Evolutionary conservation across 1,140 invertebrate species (phyloP).

Genomic region (Calycopis cecrops): DNA sequence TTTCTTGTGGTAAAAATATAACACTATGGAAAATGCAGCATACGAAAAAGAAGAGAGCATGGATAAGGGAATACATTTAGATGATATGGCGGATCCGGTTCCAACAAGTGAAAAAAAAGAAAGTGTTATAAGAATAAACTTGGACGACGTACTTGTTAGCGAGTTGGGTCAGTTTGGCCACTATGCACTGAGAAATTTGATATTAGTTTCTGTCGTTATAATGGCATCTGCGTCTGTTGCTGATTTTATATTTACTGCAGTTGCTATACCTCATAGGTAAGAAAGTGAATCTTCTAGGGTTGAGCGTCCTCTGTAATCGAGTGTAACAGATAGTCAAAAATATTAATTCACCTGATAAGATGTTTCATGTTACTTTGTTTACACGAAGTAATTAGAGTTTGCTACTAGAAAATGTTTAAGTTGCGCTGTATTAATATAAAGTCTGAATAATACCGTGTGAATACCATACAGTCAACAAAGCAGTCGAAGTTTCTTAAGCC

Average conservation of each 20-base stretch:
- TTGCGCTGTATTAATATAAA: no score
- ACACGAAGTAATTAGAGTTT: background rate
- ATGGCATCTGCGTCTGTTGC: constrained; percentile 74
- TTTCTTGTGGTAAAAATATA: background rate
- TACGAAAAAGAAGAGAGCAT: constrained; percentile 1
- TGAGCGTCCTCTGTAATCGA: no score
- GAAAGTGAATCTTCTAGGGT: no score
- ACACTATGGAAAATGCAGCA: background rate
- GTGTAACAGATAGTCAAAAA: no score
- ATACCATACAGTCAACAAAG: no score
- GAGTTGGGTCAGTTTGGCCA: constrained; percentile 76
- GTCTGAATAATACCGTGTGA: no score
- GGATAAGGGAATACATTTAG: no score
- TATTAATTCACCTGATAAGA: no score
- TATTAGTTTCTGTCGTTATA: constrained; percentile 73
- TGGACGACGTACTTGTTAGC: constrained; percentile 59
- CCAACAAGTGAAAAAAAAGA: constrained; percentile 12
- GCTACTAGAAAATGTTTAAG: background rate
- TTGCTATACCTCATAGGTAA: constrained; percentile 76
- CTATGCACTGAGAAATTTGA: constrained; percentile 75
- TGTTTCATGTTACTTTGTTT: constrained; percentile 6
- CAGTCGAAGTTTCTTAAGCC: no score
- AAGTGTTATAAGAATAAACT: constrained; percentile 20
- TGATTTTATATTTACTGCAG: constrained; percentile 77
- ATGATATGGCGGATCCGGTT: no score